Base-by-base conservation (phyloP, 2,888 invertebrate species). In the Euzophera pinguis region DNA sequence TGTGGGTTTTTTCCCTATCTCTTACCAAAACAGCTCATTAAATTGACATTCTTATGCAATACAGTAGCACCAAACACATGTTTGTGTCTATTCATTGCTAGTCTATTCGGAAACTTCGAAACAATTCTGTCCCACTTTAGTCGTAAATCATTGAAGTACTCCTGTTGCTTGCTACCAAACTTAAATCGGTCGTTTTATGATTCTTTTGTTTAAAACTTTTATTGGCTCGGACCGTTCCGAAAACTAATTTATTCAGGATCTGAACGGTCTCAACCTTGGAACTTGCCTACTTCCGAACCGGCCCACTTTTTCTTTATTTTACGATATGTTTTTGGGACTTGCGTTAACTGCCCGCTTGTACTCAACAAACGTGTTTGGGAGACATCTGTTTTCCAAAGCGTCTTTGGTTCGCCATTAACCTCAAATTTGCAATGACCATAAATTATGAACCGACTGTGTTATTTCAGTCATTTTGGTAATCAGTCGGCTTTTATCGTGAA, bases 181-280 rank as follows among this genome's bases (percentile, higher is more conserved):
- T 82, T 78, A 63, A 75, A 65, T 73, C 78, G 78, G 83, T 81
- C 78, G 72, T 84, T 89, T 88, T 90, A 90, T 86, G 87, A 86
- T 86, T 84, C 88, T 88, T 88, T 89, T 90, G 89, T 89, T 88
- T 86, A 81, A 87, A 89, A 88, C 85, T 87, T 90, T 87, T 90
- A 90, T 89, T 90, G 84, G 83, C 71, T 74, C 73, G 78, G 71
- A 75, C 75, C 77, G 81, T 79, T 81, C 79, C 81, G 73, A 80
- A 86, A 87, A 86, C 89, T 90, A 87, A 89, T 90, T 89, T 89
- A 89, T 88, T 86, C 88, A 83, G 80, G 83, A 81, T 71, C 75
- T 66, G 73, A 70, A 71, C 71, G 75, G 71, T 56, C 60, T 65
- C 68, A 75, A 70, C 87, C 84, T 87, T 83, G 80, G 71, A 81